A percentile compares a stretch with the other conserved stretches of the same genome.
phyloP scores from a whole-genome alignment of 2,797 vertebrate species.

The Botia kubotai region DNA sequence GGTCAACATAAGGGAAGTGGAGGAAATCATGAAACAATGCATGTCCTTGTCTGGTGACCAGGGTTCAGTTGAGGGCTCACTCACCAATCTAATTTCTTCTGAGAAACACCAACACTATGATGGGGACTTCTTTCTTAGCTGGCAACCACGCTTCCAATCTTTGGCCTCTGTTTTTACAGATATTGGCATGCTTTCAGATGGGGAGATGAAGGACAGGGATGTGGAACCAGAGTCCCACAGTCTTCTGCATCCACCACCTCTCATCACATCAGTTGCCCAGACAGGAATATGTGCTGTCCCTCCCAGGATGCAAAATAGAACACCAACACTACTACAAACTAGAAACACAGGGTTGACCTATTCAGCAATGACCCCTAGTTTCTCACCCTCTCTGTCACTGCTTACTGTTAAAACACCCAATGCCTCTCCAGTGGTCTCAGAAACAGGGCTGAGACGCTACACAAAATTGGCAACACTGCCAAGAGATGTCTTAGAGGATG shows the following conservation, averaged over 20 bases:
- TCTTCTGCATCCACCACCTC: conserved; percentile 85
- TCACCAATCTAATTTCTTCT: conserved; percentile 70
- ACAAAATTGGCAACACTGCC: conserved; percentile 72
- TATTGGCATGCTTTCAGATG: conserved; percentile 86
- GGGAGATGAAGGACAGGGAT: conserved; percentile 75
- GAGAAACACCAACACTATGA: conserved; percentile 72
- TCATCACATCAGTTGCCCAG: conserved; percentile 87
- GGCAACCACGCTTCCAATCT: conserved; percentile 87
- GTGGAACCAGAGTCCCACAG: conserved; percentile 36
- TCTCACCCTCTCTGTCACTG: conserved; percentile 73
- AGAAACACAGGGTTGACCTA: too few relatives aligned
- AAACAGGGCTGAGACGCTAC: conserved; percentile 63
- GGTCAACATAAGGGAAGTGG: conserved; percentile 69
- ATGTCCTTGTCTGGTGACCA: conserved; percentile 69
- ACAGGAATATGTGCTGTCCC: conserved; percentile 64
- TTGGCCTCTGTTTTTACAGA: conserved; percentile 82
- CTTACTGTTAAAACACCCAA: conserved; percentile 77
- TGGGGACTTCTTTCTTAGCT: conserved; percentile 84
- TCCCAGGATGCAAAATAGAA: conserved; percentile 72
- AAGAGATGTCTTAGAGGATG: conserved; percentile 70
- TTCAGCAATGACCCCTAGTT: too few relatives aligned
- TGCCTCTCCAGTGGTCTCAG: conserved; percentile 78
- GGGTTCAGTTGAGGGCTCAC: conserved; percentile 64
- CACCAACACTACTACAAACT: too few relatives aligned
- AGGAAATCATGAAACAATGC: conserved; percentile 72